Base-by-base conservation (phyloP, 2,888 invertebrate genomes). In the Mactromeris polynyma region DNA sequence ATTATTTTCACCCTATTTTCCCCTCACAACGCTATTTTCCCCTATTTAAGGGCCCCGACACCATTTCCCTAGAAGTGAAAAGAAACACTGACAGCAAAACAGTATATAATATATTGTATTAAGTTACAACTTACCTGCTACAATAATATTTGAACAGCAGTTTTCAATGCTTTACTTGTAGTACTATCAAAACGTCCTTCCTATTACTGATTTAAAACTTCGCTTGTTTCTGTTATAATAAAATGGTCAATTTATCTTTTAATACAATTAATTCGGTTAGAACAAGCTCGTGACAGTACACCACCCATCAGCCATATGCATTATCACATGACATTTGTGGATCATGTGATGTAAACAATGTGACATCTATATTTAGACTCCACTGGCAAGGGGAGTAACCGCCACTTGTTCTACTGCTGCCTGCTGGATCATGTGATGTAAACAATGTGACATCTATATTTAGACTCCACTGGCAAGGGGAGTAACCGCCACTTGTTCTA, bases 361-460 rank as follows among this genome's bases (percentile, higher is more conserved):
- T 33, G 36, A 33, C 19, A 33, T 73, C 73, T 73, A 73, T 73
- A 73, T 36, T 36, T 73, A 73, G 73, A 73, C 4, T n/a, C n/a
- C n/a, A n/a, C n/a, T n/a, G 26, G 6, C 26, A 7, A 58, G 58
- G 58, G 58, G n/a, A 19, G 7, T n/a, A 58, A 58, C 11, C 42
- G n/a, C n/a, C n/a, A n/a, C n/a, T 46, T 11, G 11, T 46, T 46
- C 14, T 46, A 46, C 11, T 7, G 46, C 17, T 11, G n/a, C n/a
- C n/a, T n/a, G n/a, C n/a, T n/a, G n/a, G 26, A 58, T 58, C 58
- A 58, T 58, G 58, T 58, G 58, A 58, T 58, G 26, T 69, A 69
- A 69, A 73, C 73, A 73, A 73, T 73, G 73, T 33, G 36, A 33
- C 19, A 33, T 73, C 73, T 73, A 73, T 73, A 73, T 36, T 36